phyloP scores from a whole-genome alignment of 2,888 invertebrate species.

The Lasioglossum marginatum region DNA sequence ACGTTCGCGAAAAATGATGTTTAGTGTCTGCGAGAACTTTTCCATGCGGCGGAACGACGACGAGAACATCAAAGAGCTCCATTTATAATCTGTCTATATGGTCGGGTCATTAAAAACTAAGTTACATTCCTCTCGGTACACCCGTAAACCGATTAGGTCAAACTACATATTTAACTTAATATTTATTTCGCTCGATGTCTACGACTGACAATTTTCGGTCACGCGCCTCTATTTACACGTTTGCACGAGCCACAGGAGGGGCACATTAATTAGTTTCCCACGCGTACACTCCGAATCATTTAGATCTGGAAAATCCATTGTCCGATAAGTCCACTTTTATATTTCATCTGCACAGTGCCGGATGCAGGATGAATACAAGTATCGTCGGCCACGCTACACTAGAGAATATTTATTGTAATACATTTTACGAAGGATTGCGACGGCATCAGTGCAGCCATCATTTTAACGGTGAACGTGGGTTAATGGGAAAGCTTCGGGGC shows the following conservation, averaged over 20 bases:
- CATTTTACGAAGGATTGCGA: background rate
- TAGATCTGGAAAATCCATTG: too few species aligned
- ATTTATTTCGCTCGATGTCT: background rate
- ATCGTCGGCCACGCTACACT: background rate
- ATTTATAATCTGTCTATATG: background rate
- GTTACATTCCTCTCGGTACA: background rate
- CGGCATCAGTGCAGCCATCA: background rate
- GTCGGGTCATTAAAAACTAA: background rate
- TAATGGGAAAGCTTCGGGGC: background rate
- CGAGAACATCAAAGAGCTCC: background rate
- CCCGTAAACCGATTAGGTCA: background rate
- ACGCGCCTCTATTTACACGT: too few species aligned
- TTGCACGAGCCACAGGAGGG: too few species aligned
- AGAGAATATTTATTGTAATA: background rate
- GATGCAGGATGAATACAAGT: background rate
- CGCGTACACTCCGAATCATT: too few species aligned
- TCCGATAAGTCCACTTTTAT: too few species aligned
- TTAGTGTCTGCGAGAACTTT: background rate
- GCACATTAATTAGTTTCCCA: too few species aligned
- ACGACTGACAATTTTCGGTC: too few species aligned
- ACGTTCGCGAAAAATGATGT: background rate
- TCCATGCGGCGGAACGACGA: background rate
- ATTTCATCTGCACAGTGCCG: background rate
- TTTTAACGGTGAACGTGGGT: background rate
- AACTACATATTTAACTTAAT: background rate